These are phyloP conservation scores for Polyodon spathula DNA, from an alignment of 2,113 vertebrate genomes.

Conservation along the genomic window DNA sequence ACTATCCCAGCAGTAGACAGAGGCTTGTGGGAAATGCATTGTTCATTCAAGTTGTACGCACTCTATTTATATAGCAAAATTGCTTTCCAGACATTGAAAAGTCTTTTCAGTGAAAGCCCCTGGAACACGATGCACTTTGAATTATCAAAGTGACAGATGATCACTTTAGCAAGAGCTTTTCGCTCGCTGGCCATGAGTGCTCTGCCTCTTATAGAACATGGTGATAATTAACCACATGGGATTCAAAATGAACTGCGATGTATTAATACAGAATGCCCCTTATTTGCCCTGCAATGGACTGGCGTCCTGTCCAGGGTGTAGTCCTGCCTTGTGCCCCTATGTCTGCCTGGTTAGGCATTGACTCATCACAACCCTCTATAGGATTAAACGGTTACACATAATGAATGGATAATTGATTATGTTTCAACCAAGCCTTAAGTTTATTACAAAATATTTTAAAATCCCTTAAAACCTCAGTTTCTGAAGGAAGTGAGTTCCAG, in stretches of 20 bases:
- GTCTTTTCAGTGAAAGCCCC: not conserved
- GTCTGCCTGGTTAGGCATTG: no score
- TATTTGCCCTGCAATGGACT: no score
- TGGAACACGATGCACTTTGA: not conserved
- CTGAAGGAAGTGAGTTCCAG: no score
- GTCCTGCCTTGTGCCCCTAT: no score
- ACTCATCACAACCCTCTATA: no score
- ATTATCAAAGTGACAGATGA: not conserved
- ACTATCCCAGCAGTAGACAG: not conserved
- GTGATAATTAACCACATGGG: conserved; percentile 1
- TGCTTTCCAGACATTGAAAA: not conserved
- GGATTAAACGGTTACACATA: no score
- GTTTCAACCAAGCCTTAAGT: no score
- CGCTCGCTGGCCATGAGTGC: not conserved
- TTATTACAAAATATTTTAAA: no score
- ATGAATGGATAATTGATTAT: no score
- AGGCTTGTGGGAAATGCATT: not conserved
- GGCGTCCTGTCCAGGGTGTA: no score
- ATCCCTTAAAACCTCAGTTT: no score
- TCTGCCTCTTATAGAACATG: not conserved
- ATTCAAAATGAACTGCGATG: not conserved
- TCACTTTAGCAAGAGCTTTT: conserved; percentile 1
- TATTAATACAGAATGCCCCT: not conserved
- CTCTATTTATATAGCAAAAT: not conserved
- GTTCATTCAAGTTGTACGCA: not conserved